Evolutionary conservation across 2,113 vertebrate species (phyloP).

Genomic region (Callaeas wilsoni): DNA sequence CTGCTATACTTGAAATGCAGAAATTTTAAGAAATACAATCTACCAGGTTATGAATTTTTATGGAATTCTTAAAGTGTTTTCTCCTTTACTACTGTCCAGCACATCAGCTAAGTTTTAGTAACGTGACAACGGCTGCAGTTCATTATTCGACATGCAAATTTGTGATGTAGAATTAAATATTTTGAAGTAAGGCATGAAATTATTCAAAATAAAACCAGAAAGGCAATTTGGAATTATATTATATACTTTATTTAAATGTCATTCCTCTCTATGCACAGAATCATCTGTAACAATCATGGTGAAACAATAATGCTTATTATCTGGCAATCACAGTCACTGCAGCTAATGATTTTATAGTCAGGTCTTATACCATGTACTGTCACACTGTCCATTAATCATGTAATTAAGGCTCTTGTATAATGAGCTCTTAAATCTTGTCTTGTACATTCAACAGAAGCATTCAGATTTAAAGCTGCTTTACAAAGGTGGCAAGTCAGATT

Average conservation of each 20-base stretch:
- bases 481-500: background rate
- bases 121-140: background rate
- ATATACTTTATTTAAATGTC: background rate
- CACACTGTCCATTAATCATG: slow-evolving; percentile 44
- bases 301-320: background rate
- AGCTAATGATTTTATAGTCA: background rate
- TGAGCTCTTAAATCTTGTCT: slow-evolving; percentile 7
- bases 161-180: background rate
- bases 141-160: background rate
- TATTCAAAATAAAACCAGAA: slow-evolving; percentile 10
- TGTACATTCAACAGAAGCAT: background rate
- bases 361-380: background rate
- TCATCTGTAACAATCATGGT: background rate
- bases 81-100: background rate
- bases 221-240: background rate
- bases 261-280: background rate
- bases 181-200: slow-evolving; percentile 2
- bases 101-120: background rate
- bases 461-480: background rate
- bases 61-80: background rate
- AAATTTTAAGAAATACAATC: background rate
- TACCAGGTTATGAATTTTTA: background rate
- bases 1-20: background rate
- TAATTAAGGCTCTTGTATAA: slow-evolving; percentile 15
- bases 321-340: background rate